A percentile compares a stretch with the other conserved stretches of the same genome.
phyloP scores from a whole-genome alignment of 2,113 vertebrate genomes.

The Etheostoma cragini region DNA sequence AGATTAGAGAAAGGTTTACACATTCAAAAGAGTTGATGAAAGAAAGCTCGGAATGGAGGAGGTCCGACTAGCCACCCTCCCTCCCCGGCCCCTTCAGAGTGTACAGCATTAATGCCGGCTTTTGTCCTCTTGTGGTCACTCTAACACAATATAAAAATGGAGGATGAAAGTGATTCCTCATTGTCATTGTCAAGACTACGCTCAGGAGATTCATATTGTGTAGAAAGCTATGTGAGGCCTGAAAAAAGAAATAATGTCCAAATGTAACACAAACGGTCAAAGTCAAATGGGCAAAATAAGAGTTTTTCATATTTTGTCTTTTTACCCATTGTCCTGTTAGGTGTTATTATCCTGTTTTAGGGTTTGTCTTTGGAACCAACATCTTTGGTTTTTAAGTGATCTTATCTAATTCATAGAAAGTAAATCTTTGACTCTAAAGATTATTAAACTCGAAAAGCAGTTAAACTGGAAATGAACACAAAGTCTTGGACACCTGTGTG shows the following conservation, averaged over 20 bases:
- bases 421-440: background rate
- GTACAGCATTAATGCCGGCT: constrained; percentile 60
- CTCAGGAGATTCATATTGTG: background rate
- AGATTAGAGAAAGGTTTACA: background rate
- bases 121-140: constrained; percentile 82
- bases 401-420: background rate
- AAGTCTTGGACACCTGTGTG: background rate
- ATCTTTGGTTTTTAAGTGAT: background rate
- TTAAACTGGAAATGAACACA: background rate
- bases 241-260: background rate
- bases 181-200: constrained; percentile 29
- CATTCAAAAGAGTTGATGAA: too few species aligned
- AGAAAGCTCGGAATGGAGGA: background rate
- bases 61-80: background rate
- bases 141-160: constrained; percentile 70
- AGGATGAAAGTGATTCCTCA: constrained; percentile 55
- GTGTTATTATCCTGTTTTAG: background rate
- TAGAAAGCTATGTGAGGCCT: background rate
- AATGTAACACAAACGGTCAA: background rate
- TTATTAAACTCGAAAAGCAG: background rate
- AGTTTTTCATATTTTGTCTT: background rate
- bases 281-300: background rate
- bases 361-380: background rate
- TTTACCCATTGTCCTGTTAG: background rate
- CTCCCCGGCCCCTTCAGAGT: constrained; percentile 17